Percentiles rank a stretch among this genome's conserved stretches.
These are phyloP conservation scores for Muricea muricata DNA, from an alignment of 92 coral and sea anemone genomes.

Conservation along the genomic window DNA sequence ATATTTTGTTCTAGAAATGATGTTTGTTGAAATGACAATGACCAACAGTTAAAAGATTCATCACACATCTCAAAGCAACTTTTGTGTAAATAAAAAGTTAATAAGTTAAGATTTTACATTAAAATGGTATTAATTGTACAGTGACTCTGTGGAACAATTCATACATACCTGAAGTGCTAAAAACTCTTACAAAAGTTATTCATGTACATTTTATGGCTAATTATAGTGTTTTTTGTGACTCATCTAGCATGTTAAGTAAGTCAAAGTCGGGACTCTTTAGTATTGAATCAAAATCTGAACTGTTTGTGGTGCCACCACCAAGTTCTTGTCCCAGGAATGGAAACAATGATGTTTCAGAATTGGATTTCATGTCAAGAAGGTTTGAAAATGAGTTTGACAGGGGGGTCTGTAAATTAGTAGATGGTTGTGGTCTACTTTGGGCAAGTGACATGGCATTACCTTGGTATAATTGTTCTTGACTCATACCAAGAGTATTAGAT, in stretches of 20 bases:
- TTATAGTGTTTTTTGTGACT: slow-evolving; percentile 34
- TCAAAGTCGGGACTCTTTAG: slow-evolving; percentile 41
- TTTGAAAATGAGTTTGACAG: slow-evolving; percentile 42
- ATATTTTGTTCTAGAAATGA: neutral
- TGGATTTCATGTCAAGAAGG: slow-evolving; percentile 42
- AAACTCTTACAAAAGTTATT: neutral
- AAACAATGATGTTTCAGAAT: slow-evolving; percentile 34
- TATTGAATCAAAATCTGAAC: slow-evolving; percentile 42
- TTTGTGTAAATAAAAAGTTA: slow-evolving; percentile 12
- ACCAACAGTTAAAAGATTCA: neutral
- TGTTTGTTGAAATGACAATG: neutral
- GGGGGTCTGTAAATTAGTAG: slow-evolving; percentile 23
- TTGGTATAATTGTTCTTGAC: slow-evolving; percentile 80
- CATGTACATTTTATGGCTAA: neutral
- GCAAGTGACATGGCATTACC: neutral
- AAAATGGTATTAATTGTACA: neutral
- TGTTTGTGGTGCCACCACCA: slow-evolving; percentile 17
- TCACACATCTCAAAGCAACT: neutral
- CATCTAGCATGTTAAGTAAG: slow-evolving; percentile 38
- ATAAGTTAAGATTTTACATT: slow-evolving; percentile 36
- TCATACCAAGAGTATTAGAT: slow-evolving; percentile 89
- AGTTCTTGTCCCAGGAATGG: slow-evolving; percentile 43
- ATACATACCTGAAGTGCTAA: neutral
- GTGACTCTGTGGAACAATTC: slow-evolving; percentile 1
- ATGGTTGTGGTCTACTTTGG: slow-evolving; percentile 20